Evolutionary conservation across 2,797 vertebrate genomes (phyloP), one percentile per base, ranked within the genome.

Genomic region (Sebastes nivosus): DNA sequence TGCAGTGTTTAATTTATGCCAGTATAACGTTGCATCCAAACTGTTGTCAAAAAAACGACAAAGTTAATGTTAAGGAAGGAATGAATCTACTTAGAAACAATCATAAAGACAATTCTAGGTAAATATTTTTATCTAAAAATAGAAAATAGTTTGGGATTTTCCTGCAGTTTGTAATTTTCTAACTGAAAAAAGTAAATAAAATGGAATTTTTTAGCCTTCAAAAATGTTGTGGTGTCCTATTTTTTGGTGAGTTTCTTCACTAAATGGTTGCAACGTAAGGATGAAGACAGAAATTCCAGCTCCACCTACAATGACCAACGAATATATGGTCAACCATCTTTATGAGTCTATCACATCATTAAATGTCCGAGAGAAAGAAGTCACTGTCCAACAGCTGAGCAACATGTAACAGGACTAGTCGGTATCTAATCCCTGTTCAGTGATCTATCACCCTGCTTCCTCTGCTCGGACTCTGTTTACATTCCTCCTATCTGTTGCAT

Each of bases 401-500:
- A 22, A 58, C 50, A 57, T 3, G 30, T 22, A 46, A 14, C 32
- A 42, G 30, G 38, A n/a, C 50, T 73, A 50, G 46, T 50, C 58
- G 50, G 1, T 54, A 38, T 88, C 50, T 84, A 70, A 78, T 76
- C 82, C 69, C 64, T n/a, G 29, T 30, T 64, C 55, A 16, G 65
- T 71, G 79, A 88, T 88, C 76, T 50, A 57, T 85, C 75, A 78
- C 76, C 57, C 77, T 38, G 59, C 77, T 90, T 93, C 84, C 88
- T 34, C 88, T 36, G 80, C 82, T 71, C 7, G 1, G 29, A 65
- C 74, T 70, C 60, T 80, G 91, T 91, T 94, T 94, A 92, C 86
- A 90, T 93, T 88, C 74, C 90, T 90, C 90, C 90, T 83, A 86
- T 89, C 87, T 85, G 80, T 59, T 90, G 81, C 72, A 75, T 89